A percentile compares a stretch with the other conserved stretches of the same genome.
Conservation (phyloP, 2,797 vertebrate genomes). For the Artibeus lituratus region DNA sequence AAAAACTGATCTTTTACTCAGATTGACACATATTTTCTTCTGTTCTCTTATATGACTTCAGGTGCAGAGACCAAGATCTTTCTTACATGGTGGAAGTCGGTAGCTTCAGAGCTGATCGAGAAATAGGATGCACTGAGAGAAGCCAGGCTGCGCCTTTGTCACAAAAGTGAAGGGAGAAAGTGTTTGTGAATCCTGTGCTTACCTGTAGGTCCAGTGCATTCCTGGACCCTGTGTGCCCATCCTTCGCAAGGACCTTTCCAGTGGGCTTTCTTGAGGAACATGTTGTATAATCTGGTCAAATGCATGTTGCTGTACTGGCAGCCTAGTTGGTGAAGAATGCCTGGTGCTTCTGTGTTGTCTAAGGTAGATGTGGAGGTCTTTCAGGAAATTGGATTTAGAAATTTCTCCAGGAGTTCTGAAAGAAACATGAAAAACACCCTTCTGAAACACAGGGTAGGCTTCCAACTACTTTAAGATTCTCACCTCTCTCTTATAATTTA, state of each 20-base stretch:
- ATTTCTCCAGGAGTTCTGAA: neutral
- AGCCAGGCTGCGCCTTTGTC: neutral
- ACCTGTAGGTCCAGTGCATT: neutral
- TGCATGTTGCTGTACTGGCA: neutral
- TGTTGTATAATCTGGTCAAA: neutral
- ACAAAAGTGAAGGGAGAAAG: neutral
- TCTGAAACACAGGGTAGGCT: neutral
- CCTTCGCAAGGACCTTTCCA: neutral
- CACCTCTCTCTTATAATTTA: neutral
- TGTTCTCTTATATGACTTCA: neutral
- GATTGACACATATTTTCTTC: neutral
- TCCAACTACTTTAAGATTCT: neutral
- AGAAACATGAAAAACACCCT: neutral
- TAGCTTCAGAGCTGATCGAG: neutral
- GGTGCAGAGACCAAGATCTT: neutral
- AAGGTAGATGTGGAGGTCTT: neutral
- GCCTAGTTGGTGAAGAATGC: neutral
- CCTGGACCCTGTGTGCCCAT: neutral
- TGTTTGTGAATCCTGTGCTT: fast-evolving
- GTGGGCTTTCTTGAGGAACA: neutral
- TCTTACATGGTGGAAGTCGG: neutral
- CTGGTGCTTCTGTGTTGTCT: neutral
- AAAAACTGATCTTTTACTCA: neutral
- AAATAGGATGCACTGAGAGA: neutral
- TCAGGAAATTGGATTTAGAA: neutral